Evolutionary conservation across 2,888 invertebrate genomes (phyloP), one percentile per base, ranked within the genome.

Genomic region (Tachina grossa): DNA sequence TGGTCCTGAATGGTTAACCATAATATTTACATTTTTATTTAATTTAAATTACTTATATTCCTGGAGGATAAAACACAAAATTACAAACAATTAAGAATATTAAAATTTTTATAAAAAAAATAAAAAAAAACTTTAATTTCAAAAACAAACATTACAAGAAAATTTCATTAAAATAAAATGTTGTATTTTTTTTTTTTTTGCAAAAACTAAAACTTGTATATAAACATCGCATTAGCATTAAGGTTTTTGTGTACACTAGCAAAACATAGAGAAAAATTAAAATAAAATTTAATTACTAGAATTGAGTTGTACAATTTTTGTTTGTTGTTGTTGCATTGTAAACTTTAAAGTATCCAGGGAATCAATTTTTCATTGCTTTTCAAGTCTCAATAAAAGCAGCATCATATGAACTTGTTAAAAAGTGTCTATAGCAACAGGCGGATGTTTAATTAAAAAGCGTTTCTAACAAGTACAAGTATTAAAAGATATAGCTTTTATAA

Each of bases 31-130:
- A 68, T 68, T 81, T 75, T 68, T 68, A 81, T 81, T 81, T 75
- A 81, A 81, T 81, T 81, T 75, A 75, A 81, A 81, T 81, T 75
- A 81, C 53, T 75, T 47, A 81, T 68, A 68, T 53, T 68, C 75
- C 59, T 53, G 2, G 68, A 66, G 81, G 31, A 13, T 39, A 75
- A 13, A 53, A 55, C 11, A 57, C 9, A 43, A 78, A 61, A 68
- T 59, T 71, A 63, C 53, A 78, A 61, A 63, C 61, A 79, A 79
- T 79, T 71, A 79, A 53, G 63, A 53, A 51, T 63, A 79, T 71
- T 69, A 78, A 78, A 59, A 19, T 45, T 61, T 22, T 22, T 22
- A 22, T 1, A 1, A 22, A 22, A 22, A 22, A 22, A 22, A 22
- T 2, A 22, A 22, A 22, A 22, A 76, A 63, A 14, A 63, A 41